These are phyloP conservation scores for Gymnobelideus leadbeateri DNA, from an alignment of 2,113 vertebrate genomes.

Conservation along the genomic window DNA sequence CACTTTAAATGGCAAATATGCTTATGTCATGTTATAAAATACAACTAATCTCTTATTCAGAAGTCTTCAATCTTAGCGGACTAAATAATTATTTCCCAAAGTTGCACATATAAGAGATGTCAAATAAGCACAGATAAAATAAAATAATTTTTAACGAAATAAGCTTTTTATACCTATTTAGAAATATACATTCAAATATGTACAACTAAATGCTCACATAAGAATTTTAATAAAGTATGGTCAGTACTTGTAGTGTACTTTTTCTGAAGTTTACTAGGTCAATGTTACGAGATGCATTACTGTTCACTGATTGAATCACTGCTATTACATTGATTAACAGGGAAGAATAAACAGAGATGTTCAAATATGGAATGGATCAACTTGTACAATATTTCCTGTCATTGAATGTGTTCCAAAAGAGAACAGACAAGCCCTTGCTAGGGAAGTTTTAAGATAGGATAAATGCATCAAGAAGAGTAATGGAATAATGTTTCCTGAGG, in stretches of 20 bases:
- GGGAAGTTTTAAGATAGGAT: background rate
- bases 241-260: too few species aligned
- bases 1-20: conserved; percentile 43
- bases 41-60: background rate
- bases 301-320: too few species aligned
- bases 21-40: conserved; percentile 33
- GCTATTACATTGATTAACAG: too few species aligned
- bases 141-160: conserved; percentile 2
- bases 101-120: background rate
- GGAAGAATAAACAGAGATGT: background rate
- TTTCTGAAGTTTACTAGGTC: too few species aligned
- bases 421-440: background rate
- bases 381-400: background rate
- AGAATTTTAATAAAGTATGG: too few species aligned
- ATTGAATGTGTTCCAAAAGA: background rate
- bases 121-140: conserved; percentile 6
- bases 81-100: conserved; percentile 6
- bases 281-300: too few species aligned
- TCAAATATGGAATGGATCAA: background rate
- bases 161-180: too few species aligned
- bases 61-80: too few species aligned
- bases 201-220: too few species aligned
- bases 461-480: background rate
- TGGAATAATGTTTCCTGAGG: background rate
- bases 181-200: too few species aligned